Conservation (phyloP, 2,888 invertebrate species). For the Cyaniris semiargus region DNA sequence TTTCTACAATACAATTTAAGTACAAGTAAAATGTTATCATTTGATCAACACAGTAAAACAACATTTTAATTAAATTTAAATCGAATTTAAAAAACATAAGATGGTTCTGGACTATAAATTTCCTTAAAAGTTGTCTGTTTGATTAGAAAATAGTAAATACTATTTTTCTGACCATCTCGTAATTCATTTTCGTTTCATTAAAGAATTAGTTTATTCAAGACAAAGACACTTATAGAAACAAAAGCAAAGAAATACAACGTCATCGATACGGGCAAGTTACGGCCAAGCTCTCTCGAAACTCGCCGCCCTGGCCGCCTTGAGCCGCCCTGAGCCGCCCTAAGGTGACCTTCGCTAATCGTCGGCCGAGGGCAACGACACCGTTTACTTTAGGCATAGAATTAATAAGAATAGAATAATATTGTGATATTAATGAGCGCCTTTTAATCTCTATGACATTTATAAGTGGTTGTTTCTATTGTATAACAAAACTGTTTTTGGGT, state of each 20-base stretch:
- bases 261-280: neutral
- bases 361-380: slow-evolving; percentile 5
- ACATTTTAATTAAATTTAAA: too few relatives aligned
- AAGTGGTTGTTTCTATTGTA: neutral
- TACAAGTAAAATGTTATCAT: too few relatives aligned
- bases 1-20: too few relatives aligned
- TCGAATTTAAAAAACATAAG: too few relatives aligned
- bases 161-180: too few relatives aligned
- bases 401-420: slow-evolving; percentile 9
- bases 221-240: neutral
- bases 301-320: neutral
- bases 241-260: neutral
- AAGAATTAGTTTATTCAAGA: neutral
- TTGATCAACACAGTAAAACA: too few relatives aligned
- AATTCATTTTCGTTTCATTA: neutral
- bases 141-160: too few relatives aligned
- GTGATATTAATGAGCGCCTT: neutral
- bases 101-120: too few relatives aligned
- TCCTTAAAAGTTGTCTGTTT: too few relatives aligned
- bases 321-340: neutral
- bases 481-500: neutral
- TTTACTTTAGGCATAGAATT: slow-evolving; percentile 6
- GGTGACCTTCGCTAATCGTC: slow-evolving; percentile 8
- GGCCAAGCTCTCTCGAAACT: neutral
- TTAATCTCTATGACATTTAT: neutral